phyloP scores from a whole-genome alignment of 2,797 vertebrate genomes.

The Huso huso region DNA sequence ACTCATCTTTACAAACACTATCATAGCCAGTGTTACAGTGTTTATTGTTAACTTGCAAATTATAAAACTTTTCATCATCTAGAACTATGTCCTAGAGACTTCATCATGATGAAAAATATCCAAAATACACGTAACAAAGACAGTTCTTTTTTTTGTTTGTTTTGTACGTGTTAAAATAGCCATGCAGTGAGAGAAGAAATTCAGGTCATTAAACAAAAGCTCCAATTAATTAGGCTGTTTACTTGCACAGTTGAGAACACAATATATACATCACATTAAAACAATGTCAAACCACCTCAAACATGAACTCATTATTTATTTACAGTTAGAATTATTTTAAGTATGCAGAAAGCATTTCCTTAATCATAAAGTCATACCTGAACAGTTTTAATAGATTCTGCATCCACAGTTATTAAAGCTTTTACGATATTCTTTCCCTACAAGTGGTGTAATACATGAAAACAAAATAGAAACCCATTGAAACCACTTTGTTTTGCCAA shows the following conservation, averaged over 20 bases:
- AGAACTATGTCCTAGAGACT: too few species aligned
- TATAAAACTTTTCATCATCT: too few species aligned
- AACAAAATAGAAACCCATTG: conserved; percentile 37
- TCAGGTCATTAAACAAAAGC: not conserved
- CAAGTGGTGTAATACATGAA: conserved; percentile 30
- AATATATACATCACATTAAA: conserved; percentile 26
- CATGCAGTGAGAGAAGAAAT: not conserved
- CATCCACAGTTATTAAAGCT: conserved; percentile 49
- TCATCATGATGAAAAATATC: too few species aligned
- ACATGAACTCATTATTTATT: conserved; percentile 23
- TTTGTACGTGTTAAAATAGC: not conserved
- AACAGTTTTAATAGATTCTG: conserved; percentile 59
- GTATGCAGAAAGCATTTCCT: conserved; percentile 55
- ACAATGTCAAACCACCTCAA: conserved; percentile 32
- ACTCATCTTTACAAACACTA: too few species aligned
- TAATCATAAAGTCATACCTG: conserved; percentile 60
- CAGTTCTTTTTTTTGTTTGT: too few species aligned
- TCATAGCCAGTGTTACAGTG: too few species aligned
- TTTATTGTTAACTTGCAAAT: too few species aligned
- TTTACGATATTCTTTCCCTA: conserved; percentile 47
- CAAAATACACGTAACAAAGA: too few species aligned
- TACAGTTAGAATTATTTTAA: conserved; percentile 38
- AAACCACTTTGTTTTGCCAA: conserved; percentile 47
- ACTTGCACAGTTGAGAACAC: conserved; percentile 4
- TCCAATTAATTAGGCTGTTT: not conserved